Evolutionary conservation across 2,113 vertebrate genomes (phyloP).

Genomic region (Empidonax traillii): DNA sequence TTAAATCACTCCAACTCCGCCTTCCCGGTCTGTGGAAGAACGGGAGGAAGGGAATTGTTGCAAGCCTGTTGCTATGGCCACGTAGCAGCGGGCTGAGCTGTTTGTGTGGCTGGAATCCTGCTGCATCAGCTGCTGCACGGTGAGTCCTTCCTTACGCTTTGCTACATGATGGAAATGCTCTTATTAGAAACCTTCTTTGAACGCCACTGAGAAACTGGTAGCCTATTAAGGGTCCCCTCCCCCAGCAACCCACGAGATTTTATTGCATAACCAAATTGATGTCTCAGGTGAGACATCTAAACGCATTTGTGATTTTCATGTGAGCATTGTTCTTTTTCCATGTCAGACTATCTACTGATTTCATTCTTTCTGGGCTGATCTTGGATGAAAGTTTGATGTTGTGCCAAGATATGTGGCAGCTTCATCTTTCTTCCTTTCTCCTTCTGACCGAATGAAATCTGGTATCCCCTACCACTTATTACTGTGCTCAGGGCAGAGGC

Average conservation of each 20-base stretch:
- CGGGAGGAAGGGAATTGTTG: slow-evolving; percentile 11
- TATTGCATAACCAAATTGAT: slow-evolving; percentile 35
- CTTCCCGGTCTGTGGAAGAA: background rate
- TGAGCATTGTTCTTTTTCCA: background rate
- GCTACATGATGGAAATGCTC: background rate
- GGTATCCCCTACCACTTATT: background rate
- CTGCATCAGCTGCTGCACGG: slow-evolving; percentile 20
- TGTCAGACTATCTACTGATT: background rate
- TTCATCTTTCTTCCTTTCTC: background rate
- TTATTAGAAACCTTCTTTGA: background rate
- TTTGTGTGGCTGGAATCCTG: background rate
- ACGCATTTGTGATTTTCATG: slow-evolving; percentile 2
- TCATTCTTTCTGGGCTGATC: background rate
- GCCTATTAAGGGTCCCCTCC: background rate
- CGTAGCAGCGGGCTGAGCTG: background rate
- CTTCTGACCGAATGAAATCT: background rate
- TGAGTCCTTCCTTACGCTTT: slow-evolving; percentile 39
- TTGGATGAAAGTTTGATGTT: background rate
- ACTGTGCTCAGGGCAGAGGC: background rate
- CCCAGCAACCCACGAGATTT: background rate
- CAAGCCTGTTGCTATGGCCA: slow-evolving; percentile 56
- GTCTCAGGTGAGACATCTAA: slow-evolving; percentile 4
- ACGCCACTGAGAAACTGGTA: background rate
- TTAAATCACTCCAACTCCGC: background rate
- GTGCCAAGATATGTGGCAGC: background rate